These are phyloP conservation scores for Fukomys damarensis DNA, from an alignment of 2,113 vertebrate genomes.

Conservation along the genomic window DNA sequence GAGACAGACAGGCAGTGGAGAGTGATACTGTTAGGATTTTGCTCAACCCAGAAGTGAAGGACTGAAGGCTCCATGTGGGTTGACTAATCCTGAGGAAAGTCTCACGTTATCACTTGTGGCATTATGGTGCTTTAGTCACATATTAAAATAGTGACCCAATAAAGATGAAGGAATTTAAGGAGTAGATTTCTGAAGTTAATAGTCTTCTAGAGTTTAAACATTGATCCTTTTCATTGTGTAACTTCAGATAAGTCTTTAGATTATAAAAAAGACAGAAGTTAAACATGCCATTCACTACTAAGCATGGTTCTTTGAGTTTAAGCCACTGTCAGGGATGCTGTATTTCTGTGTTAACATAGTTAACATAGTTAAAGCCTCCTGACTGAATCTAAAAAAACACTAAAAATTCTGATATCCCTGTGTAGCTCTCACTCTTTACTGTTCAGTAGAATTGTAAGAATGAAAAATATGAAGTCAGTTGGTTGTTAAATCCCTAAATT, in stretches of 20 bases:
- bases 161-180: slow-evolving; percentile 70
- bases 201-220: slow-evolving; percentile 81
- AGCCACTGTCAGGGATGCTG: slow-evolving; percentile 68
- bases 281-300: slow-evolving; percentile 76
- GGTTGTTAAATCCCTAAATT: slow-evolving; percentile 67
- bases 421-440: slow-evolving; percentile 59
- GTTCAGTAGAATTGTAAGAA: slow-evolving; percentile 57
- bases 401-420: slow-evolving; percentile 50
- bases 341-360: slow-evolving; percentile 72
- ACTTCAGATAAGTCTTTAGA: slow-evolving; percentile 82
- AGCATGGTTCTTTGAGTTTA: slow-evolving; percentile 75
- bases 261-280: slow-evolving; percentile 82
- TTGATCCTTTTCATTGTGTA: slow-evolving; percentile 80
- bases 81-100: slow-evolving; percentile 65
- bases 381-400: slow-evolving; percentile 61
- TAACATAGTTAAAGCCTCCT: slow-evolving; percentile 68
- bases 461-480: slow-evolving; percentile 60
- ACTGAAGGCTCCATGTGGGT: slow-evolving; percentile 14
- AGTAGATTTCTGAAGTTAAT: slow-evolving; percentile 80
- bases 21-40: not conserved
- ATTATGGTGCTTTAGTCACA: slow-evolving; percentile 79
- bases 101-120: slow-evolving; percentile 61
- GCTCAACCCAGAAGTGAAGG: slow-evolving; percentile 10
- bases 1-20: not conserved
- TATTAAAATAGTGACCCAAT: slow-evolving; percentile 79